These are phyloP conservation scores for Pachyuromys duprasi DNA, from an alignment of 2,797 vertebrate genomes.

Conservation along the genomic window DNA sequence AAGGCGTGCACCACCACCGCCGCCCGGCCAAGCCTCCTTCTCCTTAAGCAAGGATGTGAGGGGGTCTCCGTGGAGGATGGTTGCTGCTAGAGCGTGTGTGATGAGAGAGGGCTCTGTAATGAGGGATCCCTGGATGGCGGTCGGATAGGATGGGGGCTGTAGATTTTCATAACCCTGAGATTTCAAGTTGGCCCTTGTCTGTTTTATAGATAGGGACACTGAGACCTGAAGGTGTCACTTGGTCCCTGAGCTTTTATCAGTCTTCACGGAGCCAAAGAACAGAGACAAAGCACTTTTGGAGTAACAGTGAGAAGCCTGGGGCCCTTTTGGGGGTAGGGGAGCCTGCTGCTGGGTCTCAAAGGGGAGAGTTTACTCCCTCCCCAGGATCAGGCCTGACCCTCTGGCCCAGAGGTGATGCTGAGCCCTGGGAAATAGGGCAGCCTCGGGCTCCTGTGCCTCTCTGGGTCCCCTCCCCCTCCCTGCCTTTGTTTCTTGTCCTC, in stretches of 20 bases:
- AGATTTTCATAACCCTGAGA: neutral
- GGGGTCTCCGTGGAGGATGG: neutral
- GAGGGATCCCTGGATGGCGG: too few species aligned
- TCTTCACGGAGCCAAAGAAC: neutral
- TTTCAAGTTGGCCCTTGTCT: neutral
- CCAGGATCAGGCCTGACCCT: neutral
- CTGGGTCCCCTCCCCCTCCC: constrained; percentile 25
- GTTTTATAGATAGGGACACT: neutral
- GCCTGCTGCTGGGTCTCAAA: neutral
- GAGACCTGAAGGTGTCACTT: neutral
- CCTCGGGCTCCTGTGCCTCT: constrained; percentile 24
- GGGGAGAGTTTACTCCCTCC: neutral
- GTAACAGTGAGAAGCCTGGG: neutral
- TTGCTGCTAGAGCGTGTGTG: neutral
- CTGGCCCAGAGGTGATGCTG: neutral
- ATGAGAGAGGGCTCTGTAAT: neutral
- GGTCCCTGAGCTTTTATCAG: neutral
- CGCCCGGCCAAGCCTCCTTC: neutral
- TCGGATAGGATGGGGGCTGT: neutral
- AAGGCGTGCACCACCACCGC: neutral
- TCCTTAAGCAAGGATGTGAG: neutral
- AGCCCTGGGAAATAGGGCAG: constrained; percentile 32
- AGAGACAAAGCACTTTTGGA: neutral
- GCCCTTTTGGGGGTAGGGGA: neutral
- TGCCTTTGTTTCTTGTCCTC: constrained; percentile 73